Evolutionary conservation across 2,113 vertebrate species (phyloP).

Genomic region (Anarhynchus alexandrinus): DNA sequence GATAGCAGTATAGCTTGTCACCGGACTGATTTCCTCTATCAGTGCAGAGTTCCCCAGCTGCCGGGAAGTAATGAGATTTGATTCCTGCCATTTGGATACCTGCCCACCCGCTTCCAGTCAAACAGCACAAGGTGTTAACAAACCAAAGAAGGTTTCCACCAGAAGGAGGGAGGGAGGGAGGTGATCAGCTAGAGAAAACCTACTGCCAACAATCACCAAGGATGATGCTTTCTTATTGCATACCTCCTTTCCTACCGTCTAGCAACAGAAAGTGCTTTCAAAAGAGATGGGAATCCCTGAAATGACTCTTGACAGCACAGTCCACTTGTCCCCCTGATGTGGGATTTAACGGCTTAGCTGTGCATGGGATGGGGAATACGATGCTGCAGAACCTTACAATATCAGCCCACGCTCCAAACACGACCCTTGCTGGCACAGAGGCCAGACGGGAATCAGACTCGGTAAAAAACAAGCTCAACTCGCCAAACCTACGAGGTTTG

Average conservation of each 20-base stretch:
- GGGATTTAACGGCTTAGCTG: not conserved
- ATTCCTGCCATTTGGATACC: not conserved
- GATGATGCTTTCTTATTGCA: not conserved
- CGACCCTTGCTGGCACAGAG: not conserved
- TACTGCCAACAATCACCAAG: not conserved
- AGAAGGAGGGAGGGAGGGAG: not conserved
- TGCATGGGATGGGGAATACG: not conserved
- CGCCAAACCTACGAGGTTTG: slow-evolving; percentile 57
- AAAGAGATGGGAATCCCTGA: not conserved
- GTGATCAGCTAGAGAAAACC: not conserved
- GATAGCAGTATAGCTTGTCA: not conserved
- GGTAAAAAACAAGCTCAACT: not conserved
- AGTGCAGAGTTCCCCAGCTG: not conserved
- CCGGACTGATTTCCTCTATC: not conserved
- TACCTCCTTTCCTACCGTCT: not conserved
- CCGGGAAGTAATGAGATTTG: not conserved
- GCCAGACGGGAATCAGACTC: not conserved
- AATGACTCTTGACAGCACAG: not conserved
- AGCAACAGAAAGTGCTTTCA: not conserved
- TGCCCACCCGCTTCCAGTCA: not conserved
- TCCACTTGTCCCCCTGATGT: not conserved
- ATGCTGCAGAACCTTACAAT: not conserved
- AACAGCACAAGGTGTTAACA: not conserved
- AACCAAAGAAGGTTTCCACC: not conserved
- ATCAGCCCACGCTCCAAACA: not conserved